phyloP scores from a whole-genome alignment of 2,888 invertebrate genomes.

The Colostygia pectinataria region DNA sequence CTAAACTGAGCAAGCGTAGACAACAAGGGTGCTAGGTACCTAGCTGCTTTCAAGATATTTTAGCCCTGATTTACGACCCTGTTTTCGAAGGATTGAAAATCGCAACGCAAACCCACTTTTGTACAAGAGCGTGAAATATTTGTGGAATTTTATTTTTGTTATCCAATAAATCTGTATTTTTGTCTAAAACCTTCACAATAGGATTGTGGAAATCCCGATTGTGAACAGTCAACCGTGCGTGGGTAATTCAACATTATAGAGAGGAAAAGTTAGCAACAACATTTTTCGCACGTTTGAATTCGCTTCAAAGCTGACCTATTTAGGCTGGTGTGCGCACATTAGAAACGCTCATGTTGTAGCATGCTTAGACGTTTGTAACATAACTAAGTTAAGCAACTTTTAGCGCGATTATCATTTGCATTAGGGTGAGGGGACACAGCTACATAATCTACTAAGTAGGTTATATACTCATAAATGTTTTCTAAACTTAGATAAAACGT shows the following conservation, averaged over 20 bases:
- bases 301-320: not conserved
- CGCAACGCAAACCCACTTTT: conserved; percentile 22
- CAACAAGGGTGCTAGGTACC: not conserved
- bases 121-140: conserved; percentile 15
- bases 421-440: too few species aligned
- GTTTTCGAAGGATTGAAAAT: conserved; percentile 30
- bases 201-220: conserved; percentile 17
- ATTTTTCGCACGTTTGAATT: not conserved
- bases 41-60: conserved; percentile 25
- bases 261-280: not conserved
- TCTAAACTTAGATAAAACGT: too few species aligned
- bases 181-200: conserved; percentile 14
- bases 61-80: conserved; percentile 26
- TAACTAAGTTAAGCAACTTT: too few species aligned
- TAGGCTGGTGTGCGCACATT: too few species aligned
- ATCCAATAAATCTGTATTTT: conserved; percentile 17
- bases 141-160: conserved; percentile 12
- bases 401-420: too few species aligned
- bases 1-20: not conserved
- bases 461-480: too few species aligned
- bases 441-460: too few species aligned
- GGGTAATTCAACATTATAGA: conserved; percentile 8
- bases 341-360: too few species aligned
- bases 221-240: conserved; percentile 4
- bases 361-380: too few species aligned